Evolutionary conservation across 2,797 vertebrate genomes (phyloP).

Genomic region (Darevskia nairensis): DNA sequence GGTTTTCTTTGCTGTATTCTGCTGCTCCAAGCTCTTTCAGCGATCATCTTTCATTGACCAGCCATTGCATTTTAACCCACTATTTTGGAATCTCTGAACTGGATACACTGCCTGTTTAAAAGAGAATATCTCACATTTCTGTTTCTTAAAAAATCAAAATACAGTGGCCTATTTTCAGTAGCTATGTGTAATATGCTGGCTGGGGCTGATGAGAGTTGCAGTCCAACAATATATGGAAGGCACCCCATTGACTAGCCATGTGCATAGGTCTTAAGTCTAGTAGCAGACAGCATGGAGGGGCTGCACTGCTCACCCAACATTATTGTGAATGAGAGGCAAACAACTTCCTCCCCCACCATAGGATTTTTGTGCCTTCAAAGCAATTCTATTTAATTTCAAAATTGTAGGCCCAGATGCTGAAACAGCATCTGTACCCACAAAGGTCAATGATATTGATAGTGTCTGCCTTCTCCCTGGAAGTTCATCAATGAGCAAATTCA

Average conservation of each 20-base stretch:
- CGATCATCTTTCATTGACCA: too few species aligned
- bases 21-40: too few species aligned
- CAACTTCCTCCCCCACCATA: neutral
- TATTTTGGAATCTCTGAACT: neutral
- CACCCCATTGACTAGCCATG: too few species aligned
- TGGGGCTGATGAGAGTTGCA: too few species aligned
- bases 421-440: constrained; percentile 13
- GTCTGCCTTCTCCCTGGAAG: neutral
- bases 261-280: too few species aligned
- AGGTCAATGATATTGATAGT: constrained; percentile 30
- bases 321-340: neutral
- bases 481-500: constrained; percentile 21
- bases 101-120: neutral
- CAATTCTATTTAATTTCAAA: constrained; percentile 31
- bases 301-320: too few species aligned
- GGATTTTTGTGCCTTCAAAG: neutral
- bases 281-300: too few species aligned
- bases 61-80: too few species aligned
- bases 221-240: too few species aligned
- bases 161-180: neutral
- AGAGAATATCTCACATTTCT: neutral
- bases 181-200: neutral
- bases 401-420: constrained; percentile 9
- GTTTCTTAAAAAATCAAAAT: neutral
- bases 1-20: neutral